A percentile compares a stretch with the other conserved stretches of the same genome.
These are phyloP conservation scores for Neosilurus mollespiculum DNA, from an alignment of 2,797 vertebrate genomes.

Conservation along the genomic window DNA sequence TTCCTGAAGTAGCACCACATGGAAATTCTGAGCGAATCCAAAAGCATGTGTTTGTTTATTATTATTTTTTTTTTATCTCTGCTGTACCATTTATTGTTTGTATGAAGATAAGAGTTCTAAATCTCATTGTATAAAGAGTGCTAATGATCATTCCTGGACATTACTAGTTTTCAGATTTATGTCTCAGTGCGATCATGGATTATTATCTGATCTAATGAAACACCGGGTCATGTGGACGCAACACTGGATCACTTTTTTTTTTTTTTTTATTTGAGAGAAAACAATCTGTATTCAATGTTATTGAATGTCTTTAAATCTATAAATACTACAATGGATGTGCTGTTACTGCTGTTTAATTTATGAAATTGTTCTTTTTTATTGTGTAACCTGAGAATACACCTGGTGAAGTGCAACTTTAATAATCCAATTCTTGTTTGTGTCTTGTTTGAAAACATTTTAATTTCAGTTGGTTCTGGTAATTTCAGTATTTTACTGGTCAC, in stretches of 20 bases:
- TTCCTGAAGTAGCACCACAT: background rate
- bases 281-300: background rate
- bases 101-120: background rate
- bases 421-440: background rate
- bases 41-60: background rate
- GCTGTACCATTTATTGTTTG: background rate
- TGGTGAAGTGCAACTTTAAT: slow-evolving; percentile 6
- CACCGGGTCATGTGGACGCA: background rate
- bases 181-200: background rate
- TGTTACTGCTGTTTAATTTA: slow-evolving; percentile 30
- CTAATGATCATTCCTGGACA: background rate
- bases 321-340: background rate
- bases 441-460: background rate
- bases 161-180: background rate
- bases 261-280: background rate
- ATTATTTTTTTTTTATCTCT: background rate
- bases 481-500: background rate
- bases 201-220: background rate
- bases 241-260: background rate
- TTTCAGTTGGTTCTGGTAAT: background rate
- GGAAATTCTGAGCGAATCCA: background rate
- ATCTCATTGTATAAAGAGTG: background rate
- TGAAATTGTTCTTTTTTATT: background rate
- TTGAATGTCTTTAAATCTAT: slow-evolving; percentile 9
- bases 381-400: slow-evolving; percentile 7